These are phyloP conservation scores for Muscicapa striata DNA, from an alignment of 2,797 vertebrate genomes.

Conservation along the genomic window DNA sequence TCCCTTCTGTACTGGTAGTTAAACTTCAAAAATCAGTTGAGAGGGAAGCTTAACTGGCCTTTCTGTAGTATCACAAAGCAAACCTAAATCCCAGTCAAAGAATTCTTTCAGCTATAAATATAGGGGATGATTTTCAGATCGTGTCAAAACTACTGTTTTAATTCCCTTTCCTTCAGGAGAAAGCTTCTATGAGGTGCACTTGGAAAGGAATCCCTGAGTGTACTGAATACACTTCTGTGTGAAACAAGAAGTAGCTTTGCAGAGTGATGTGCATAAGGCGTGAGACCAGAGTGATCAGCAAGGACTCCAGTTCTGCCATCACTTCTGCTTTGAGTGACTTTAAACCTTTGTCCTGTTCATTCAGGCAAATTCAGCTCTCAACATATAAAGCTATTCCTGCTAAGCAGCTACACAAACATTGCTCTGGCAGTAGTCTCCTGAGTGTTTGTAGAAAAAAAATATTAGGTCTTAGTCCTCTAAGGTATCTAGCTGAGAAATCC, in stretches of 20 bases:
- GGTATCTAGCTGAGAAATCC: not conserved
- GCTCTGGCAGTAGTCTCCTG: slow-evolving; percentile 8
- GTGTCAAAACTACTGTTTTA: slow-evolving; percentile 39
- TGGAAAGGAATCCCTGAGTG: slow-evolving; percentile 74
- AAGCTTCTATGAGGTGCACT: slow-evolving; percentile 44
- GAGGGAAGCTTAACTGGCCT: slow-evolving; percentile 63
- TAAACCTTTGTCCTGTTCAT: not conserved
- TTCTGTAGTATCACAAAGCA: slow-evolving; percentile 61
- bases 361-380: not conserved
- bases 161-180: slow-evolving; percentile 58
- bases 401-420: not conserved
- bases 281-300: not conserved
- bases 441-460: not conserved
- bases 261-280: not conserved
- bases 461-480: not conserved
- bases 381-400: not conserved
- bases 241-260: slow-evolving; percentile 55
- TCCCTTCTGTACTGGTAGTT: slow-evolving; percentile 53
- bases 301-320: not conserved
- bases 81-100: slow-evolving; percentile 49
- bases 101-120: slow-evolving; percentile 66
- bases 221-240: slow-evolving; percentile 20
- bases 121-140: slow-evolving; percentile 54
- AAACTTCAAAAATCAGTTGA: slow-evolving; percentile 70
- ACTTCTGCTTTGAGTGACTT: not conserved